Conservation (phyloP, 2,888 invertebrate species). For the Ommatoiulus sabulosus region DNA sequence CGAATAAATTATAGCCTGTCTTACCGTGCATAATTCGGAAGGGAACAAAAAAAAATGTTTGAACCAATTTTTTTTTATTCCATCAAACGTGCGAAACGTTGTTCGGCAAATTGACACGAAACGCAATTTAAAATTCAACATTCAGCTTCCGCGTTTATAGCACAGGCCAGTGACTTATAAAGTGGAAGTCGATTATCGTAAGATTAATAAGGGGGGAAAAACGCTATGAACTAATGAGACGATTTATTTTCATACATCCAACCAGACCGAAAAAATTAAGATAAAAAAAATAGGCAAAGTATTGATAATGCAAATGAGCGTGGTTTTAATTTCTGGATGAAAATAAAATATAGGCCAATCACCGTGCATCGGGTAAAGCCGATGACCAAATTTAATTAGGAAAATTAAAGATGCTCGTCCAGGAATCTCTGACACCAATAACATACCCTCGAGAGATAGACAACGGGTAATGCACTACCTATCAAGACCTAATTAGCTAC, state of each 20-base stretch:
- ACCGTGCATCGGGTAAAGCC: neutral
- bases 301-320: neutral
- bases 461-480: neutral
- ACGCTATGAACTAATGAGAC: neutral
- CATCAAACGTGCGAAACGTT: neutral
- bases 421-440: slow-evolving; percentile 21
- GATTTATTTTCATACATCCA: neutral
- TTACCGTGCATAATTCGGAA: neutral
- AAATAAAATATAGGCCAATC: neutral
- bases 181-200: neutral
- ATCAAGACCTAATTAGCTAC: neutral
- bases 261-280: neutral
- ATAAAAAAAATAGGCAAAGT: neutral
- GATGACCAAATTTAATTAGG: neutral
- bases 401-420: neutral
- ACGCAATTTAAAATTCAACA: slow-evolving; percentile 14
- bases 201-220: neutral
- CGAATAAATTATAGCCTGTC: slow-evolving; percentile 5
- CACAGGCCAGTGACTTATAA: slow-evolving; percentile 31
- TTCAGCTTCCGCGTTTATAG: neutral
- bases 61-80: neutral
- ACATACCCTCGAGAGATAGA: neutral
- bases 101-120: slow-evolving; percentile 31
- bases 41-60: neutral
- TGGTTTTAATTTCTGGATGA: neutral